phyloP scores from a whole-genome alignment of 2,888 invertebrate genomes.

The Drosophila barbarae region DNA sequence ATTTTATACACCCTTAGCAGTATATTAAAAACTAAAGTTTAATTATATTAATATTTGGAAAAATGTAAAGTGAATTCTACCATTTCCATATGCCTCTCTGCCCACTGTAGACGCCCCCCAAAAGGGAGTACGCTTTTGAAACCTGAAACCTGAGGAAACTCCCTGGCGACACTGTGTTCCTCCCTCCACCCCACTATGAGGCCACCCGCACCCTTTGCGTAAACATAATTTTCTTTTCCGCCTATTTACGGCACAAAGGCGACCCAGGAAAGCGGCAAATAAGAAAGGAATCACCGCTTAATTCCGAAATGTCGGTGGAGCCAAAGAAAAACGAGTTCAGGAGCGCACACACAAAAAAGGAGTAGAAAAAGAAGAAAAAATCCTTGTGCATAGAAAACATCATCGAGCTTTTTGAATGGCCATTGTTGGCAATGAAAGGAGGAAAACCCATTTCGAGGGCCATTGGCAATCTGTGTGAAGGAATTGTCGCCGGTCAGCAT shows the following conservation, averaged over 20 bases:
- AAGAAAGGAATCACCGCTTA: constrained; percentile 51
- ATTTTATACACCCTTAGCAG: background rate
- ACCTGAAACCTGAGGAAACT: constrained; percentile 31
- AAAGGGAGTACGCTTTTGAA: constrained; percentile 8
- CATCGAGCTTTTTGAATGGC: constrained; percentile 28
- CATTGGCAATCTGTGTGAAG: constrained; percentile 46
- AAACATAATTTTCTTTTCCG: constrained; percentile 76
- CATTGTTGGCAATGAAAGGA: constrained; percentile 37
- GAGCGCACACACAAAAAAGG: background rate
- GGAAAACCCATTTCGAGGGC: constrained; percentile 46
- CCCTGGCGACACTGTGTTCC: constrained; percentile 7
- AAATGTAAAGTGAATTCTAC: background rate
- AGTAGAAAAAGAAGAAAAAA: constrained; percentile 10
- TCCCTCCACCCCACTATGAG: background rate
- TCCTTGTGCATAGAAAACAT: constrained; percentile 20
- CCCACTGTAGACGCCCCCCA: constrained; percentile 15
- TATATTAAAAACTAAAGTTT: background rate
- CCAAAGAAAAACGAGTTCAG: constrained; percentile 16
- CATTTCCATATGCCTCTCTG: background rate
- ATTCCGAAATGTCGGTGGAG: constrained; percentile 46
- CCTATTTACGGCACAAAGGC: constrained; percentile 67
- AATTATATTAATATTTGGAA: too few relatives aligned
- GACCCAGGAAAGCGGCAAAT: constrained; percentile 41
- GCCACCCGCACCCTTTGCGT: constrained; percentile 47
- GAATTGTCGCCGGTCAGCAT: constrained; percentile 53